A percentile compares a stretch with the other conserved stretches of the same genome.
Conservation (phyloP, 2,113 vertebrate genomes). For the Larimichthys crocea region DNA sequence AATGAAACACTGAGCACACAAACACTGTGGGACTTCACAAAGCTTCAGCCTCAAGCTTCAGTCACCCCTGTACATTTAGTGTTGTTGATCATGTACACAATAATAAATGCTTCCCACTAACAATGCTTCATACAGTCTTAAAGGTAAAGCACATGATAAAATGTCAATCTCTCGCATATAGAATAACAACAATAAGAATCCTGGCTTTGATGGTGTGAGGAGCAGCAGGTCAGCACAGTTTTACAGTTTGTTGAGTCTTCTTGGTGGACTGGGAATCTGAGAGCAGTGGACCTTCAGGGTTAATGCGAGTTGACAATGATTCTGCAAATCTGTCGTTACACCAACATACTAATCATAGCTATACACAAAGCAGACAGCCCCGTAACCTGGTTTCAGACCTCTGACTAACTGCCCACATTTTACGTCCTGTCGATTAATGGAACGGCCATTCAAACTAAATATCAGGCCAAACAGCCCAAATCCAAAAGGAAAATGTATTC, state of each 20-base stretch:
- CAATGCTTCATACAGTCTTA: not conserved
- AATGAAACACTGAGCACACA: slow-evolving; percentile 73
- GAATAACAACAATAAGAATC: slow-evolving; percentile 9
- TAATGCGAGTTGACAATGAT: slow-evolving; percentile 44
- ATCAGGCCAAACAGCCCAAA: slow-evolving; percentile 20
- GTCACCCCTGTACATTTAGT: slow-evolving; percentile 23
- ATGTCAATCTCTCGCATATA: not conserved
- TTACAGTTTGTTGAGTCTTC: slow-evolving; percentile 38
- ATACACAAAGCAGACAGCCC: slow-evolving; percentile 36
- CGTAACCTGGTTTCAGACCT: slow-evolving; percentile 18
- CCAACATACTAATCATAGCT: slow-evolving; percentile 36
- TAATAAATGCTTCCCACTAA: slow-evolving; percentile 8
- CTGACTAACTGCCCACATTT: slow-evolving; percentile 7
- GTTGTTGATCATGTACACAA: slow-evolving; percentile 9
- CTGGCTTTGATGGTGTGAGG: slow-evolving; percentile 7
- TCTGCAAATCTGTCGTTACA: slow-evolving; percentile 36
- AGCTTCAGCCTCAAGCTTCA: slow-evolving; percentile 34
- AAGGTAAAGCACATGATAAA: not conserved
- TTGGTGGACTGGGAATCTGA: slow-evolving; percentile 42
- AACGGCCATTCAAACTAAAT: slow-evolving; percentile 1
- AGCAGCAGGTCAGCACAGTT: slow-evolving; percentile 39
- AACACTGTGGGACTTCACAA: slow-evolving; percentile 48
- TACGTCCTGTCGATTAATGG: not conserved
- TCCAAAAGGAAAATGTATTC: slow-evolving; percentile 11
- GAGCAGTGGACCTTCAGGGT: slow-evolving; percentile 23